These are phyloP conservation scores for Cichlasoma orientale DNA, from an alignment of 2,797 vertebrate species.

Conservation along the genomic window DNA sequence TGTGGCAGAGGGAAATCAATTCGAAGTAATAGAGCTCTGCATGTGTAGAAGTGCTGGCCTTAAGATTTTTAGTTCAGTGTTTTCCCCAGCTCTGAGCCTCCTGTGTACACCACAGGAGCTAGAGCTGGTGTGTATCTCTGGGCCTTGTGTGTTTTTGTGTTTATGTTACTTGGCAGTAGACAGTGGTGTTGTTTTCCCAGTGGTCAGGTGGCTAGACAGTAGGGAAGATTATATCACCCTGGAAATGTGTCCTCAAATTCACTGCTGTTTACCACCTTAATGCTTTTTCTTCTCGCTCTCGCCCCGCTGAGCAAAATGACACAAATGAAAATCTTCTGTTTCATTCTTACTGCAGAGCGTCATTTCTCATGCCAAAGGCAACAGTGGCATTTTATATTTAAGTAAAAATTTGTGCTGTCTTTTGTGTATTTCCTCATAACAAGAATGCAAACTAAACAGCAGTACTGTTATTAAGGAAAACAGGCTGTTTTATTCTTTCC, in stretches of 20 bases:
- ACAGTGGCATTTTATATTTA: neutral
- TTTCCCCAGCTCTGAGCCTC: slow-evolving; percentile 42
- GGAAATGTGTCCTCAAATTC: slow-evolving; percentile 47
- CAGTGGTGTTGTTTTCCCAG: slow-evolving; percentile 62
- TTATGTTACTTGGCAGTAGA: slow-evolving; percentile 58
- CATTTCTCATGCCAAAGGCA: neutral
- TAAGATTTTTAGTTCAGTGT: slow-evolving; percentile 53
- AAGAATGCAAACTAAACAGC: neutral
- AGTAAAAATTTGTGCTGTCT: neutral
- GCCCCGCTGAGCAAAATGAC: neutral
- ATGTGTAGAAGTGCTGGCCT: slow-evolving; percentile 51
- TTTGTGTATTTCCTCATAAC: neutral
- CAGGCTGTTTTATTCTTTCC: neutral
- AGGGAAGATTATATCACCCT: slow-evolving; percentile 67
- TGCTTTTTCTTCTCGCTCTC: neutral
- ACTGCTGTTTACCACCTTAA: slow-evolving; percentile 23
- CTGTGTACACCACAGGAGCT: slow-evolving; percentile 46
- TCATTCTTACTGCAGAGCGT: neutral
- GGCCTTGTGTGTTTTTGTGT: slow-evolving; percentile 51
- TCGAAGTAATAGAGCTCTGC: slow-evolving; percentile 66
- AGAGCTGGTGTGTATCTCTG: slow-evolving; percentile 37
- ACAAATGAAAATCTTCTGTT: neutral
- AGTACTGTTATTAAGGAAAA: neutral
- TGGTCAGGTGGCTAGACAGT: slow-evolving; percentile 70
- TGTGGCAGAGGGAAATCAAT: slow-evolving; percentile 72